Percentiles rank a stretch among this genome's conserved stretches.
Conservation (phyloP, 2,797 vertebrate species). For the Onychomys leucogaster region DNA sequence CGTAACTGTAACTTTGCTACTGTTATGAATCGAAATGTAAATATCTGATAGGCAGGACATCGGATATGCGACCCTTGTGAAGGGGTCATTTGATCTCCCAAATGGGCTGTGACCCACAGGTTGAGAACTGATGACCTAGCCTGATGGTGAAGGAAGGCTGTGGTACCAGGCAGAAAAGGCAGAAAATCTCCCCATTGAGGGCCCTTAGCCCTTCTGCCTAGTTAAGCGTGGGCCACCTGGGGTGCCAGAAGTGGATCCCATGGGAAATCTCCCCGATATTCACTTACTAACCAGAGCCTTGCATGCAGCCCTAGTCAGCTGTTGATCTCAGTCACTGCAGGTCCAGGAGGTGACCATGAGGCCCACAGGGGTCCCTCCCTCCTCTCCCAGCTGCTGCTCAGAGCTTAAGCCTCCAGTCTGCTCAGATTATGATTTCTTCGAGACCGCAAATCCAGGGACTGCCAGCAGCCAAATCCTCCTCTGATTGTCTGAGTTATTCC, state of each 20-base stretch:
- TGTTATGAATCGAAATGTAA: not conserved
- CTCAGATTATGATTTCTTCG: constrained; percentile 66
- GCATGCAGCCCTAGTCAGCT: not conserved
- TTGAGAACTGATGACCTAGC: not conserved
- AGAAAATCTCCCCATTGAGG: not conserved
- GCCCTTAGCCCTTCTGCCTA: not conserved
- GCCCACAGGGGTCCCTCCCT: not conserved
- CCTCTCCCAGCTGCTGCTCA: not conserved
- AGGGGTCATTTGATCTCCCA: not conserved
- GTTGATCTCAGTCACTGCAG: not conserved
- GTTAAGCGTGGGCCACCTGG: not conserved
- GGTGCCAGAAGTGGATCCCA: not conserved
- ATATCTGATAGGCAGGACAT: not conserved
- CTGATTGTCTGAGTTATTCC: constrained; percentile 75
- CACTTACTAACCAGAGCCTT: not conserved
- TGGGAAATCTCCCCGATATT: not conserved
- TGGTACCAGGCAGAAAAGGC: not conserved
- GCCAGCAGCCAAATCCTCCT: constrained; percentile 72
- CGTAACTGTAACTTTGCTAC: not conserved
- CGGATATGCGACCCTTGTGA: not conserved
- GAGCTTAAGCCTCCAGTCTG: constrained; percentile 11
- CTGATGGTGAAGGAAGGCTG: not conserved
- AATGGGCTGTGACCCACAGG: not conserved
- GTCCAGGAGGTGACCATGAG: not conserved
- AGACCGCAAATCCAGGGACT: constrained; percentile 56